Evolutionary conservation across 2,113 vertebrate genomes (phyloP).

Genomic region (Microcebus griseorufus): DNA sequence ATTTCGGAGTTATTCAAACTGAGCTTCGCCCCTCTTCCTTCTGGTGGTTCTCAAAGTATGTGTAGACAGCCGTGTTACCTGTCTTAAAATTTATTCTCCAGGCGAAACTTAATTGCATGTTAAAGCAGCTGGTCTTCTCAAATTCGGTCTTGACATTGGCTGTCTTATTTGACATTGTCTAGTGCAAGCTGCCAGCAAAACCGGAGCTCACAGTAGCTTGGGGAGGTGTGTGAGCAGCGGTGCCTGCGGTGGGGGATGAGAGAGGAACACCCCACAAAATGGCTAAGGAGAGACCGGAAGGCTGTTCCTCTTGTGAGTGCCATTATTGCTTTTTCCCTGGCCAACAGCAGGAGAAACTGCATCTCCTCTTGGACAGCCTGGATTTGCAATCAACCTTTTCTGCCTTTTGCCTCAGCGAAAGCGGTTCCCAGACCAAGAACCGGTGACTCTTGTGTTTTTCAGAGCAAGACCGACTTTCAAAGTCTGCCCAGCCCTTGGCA

Average conservation of each 20-base stretch:
- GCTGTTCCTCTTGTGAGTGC: not conserved
- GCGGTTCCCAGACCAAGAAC: not conserved
- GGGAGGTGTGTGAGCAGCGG: not conserved
- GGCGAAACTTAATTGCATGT: not conserved
- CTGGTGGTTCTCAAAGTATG: not conserved
- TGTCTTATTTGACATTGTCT: not conserved
- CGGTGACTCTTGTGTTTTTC: not conserved
- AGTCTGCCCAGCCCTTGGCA: not conserved
- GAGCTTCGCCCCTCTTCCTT: not conserved
- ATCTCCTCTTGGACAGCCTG: not conserved
- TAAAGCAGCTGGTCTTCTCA: not conserved
- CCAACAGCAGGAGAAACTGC: not conserved
- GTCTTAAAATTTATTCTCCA: not conserved
- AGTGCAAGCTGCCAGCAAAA: not conserved
- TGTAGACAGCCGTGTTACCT: not conserved
- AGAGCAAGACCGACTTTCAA: not conserved
- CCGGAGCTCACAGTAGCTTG: not conserved
- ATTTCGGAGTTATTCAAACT: not conserved
- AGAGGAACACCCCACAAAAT: not conserved
- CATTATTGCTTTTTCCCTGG: not conserved
- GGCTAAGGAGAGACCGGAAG: not conserved
- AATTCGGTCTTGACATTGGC: not conserved
- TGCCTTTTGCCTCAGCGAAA: not conserved
- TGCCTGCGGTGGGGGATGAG: not conserved
- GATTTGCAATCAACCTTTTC: not conserved